Evolutionary conservation across 2,797 vertebrate genomes (phyloP).

Genomic region (Melanotaenia trifasciata): DNA sequence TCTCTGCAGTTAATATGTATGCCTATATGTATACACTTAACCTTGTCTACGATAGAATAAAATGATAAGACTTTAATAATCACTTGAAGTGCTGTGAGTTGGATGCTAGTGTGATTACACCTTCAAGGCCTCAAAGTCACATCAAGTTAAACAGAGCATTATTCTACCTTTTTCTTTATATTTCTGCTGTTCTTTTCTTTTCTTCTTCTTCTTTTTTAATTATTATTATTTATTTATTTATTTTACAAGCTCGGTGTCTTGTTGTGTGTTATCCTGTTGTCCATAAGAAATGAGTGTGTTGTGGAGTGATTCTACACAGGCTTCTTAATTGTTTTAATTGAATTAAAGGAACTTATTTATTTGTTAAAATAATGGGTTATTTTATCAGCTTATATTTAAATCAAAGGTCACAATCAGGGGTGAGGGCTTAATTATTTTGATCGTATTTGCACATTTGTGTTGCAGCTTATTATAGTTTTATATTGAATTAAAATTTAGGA

Average conservation of each 20-base stretch:
- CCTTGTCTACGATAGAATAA: conserved; percentile 43
- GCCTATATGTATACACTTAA: conserved; percentile 62
- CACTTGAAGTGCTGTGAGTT: conserved; percentile 42
- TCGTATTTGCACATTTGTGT: neutral
- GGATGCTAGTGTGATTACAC: conserved; percentile 37
- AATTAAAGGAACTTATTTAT: neutral
- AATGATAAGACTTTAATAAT: conserved; percentile 52
- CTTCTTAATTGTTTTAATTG: too few species aligned
- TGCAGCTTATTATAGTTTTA: neutral
- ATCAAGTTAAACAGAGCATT: conserved; percentile 20
- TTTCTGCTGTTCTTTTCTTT: neutral
- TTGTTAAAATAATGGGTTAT: neutral
- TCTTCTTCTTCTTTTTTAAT: neutral
- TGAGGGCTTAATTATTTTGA: conserved; percentile 1
- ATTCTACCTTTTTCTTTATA: neutral
- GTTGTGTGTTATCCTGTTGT: neutral
- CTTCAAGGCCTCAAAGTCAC: conserved; percentile 44
- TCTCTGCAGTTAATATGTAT: conserved; percentile 54
- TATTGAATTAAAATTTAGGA: neutral
- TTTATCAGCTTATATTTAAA: neutral
- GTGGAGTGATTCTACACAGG: too few species aligned
- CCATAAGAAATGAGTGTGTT: neutral
- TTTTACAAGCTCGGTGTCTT: conserved; percentile 19
- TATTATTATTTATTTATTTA: too few species aligned
- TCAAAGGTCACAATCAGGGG: neutral